Base-by-base conservation (phyloP, 2,888 invertebrate genomes). In the Nomada goodeniana region DNA sequence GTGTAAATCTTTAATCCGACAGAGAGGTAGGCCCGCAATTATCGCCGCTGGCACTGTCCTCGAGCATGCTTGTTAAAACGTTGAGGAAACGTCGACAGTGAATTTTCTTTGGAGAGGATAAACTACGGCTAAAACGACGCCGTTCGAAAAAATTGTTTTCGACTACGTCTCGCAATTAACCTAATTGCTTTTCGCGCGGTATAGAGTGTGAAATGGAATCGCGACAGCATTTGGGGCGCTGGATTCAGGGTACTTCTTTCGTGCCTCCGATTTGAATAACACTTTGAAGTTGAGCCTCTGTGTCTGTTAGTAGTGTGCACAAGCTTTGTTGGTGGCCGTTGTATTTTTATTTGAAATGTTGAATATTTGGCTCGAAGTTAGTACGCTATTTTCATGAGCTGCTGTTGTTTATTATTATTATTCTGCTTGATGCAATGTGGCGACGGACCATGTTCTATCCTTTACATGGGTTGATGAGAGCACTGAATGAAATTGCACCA, bases 1-100 rank as follows among this genome's bases (percentile, higher is more conserved):
- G 15, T 42, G 23, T 71, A 71, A 73, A 76, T 52, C 72, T 64
- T 65, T 42, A 15, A 64, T 52, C 57, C 18, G 50, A 50, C 42
- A 13, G 26, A 42, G 26, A 59, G 26, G 64, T 59, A 59, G 20
- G 42, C 18, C 4, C 42, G 69, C 69, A 69, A 75, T 60, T 69
- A 52, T 11, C 42, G 69, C 52, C 36, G 20, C 10, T 44, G 52
- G 69, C 60, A 13, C 3, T 0, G 42, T 36, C 10, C 47, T 57
- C 15, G 0, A 57, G 15, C 23, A 15, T 47, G 50, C 71, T 64
- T 55, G 71, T 47, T 61, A 57, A 50, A 55, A 76, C 57, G 18
- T 64, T 50, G n/a, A 23, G 26, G n/a, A 7, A 50, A 23, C 18
- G n/a, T 36, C n/a, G 29, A 11, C 15, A n/a, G 5, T 29, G 15